Evolutionary conservation across 2,797 vertebrate genomes (phyloP).

Genomic region (Odontamblyopus lacepedii): DNA sequence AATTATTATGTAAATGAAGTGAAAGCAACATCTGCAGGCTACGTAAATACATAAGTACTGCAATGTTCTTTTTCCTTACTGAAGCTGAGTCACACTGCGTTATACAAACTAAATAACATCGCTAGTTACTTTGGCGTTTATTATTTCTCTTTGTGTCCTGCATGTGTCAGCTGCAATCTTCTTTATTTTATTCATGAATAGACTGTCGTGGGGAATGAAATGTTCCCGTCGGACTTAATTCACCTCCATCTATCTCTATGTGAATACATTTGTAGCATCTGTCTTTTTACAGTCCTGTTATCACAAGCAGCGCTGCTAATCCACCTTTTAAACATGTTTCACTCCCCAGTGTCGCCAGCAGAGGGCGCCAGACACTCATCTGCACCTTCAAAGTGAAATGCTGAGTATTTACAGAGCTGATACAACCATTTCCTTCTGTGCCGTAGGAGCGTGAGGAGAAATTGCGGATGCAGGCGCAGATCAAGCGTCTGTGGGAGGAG

Average conservation of each 20-base stretch:
- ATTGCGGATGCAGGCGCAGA: constrained; percentile 89
- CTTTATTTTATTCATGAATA: background rate
- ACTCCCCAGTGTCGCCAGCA: background rate
- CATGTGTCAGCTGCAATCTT: background rate
- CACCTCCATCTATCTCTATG: background rate
- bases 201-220: background rate
- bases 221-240: background rate
- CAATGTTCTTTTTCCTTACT: too few species aligned
- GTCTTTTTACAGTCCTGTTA: background rate
- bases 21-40: too few species aligned
- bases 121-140: too few species aligned
- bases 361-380: background rate
- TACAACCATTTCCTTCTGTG: background rate
- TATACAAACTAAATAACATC: background rate
- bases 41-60: background rate
- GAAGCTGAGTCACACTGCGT: background rate
- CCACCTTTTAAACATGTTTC: background rate
- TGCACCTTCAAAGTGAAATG: background rate
- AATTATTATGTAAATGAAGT: background rate
- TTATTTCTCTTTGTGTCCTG: background rate
- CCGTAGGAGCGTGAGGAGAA: constrained; percentile 94
- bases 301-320: background rate
- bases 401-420: background rate
- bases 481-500: constrained; percentile 93
- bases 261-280: background rate